phyloP scores from a whole-genome alignment of 2,797 vertebrate genomes.

The Gymnocypris eckloni region DNA sequence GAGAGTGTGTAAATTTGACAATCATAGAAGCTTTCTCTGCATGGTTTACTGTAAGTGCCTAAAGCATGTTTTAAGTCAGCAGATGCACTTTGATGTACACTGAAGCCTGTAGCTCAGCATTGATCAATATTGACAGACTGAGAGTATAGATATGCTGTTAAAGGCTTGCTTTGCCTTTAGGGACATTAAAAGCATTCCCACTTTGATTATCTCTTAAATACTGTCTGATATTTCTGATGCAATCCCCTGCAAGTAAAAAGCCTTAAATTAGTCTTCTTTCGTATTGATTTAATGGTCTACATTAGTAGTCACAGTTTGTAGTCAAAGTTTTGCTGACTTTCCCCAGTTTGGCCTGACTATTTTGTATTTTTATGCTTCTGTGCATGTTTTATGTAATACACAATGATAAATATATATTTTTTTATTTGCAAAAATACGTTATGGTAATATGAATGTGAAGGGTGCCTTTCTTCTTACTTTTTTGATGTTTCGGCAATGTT shows the following conservation, averaged over 20 bases:
- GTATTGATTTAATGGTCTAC: slow-evolving; percentile 52
- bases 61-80: slow-evolving; percentile 37
- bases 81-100: slow-evolving; percentile 54
- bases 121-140: slow-evolving; percentile 57
- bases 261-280: slow-evolving; percentile 47
- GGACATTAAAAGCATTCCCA: slow-evolving; percentile 48
- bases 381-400: slow-evolving; percentile 35
- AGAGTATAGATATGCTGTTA: slow-evolving; percentile 53
- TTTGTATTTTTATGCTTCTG: not conserved
- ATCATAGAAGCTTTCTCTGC: slow-evolving; percentile 1
- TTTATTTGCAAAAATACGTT: slow-evolving; percentile 16
- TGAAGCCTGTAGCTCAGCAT: slow-evolving; percentile 51
- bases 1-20: slow-evolving; percentile 8
- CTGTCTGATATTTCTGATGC: slow-evolving; percentile 50
- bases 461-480: slow-evolving; percentile 39
- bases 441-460: slow-evolving; percentile 27
- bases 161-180: slow-evolving; percentile 41
- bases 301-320: slow-evolving; percentile 34
- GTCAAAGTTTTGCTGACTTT: slow-evolving; percentile 36
- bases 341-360: not conserved
- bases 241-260: slow-evolving; percentile 49
- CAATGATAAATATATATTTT: not conserved
- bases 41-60: slow-evolving; percentile 40
- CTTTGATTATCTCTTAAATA: slow-evolving; percentile 52
- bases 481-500: slow-evolving; percentile 43